Percentiles rank a stretch among this genome's conserved stretches.
Conservation (phyloP, 2,113 vertebrate species). For the Platysteira castanea region DNA sequence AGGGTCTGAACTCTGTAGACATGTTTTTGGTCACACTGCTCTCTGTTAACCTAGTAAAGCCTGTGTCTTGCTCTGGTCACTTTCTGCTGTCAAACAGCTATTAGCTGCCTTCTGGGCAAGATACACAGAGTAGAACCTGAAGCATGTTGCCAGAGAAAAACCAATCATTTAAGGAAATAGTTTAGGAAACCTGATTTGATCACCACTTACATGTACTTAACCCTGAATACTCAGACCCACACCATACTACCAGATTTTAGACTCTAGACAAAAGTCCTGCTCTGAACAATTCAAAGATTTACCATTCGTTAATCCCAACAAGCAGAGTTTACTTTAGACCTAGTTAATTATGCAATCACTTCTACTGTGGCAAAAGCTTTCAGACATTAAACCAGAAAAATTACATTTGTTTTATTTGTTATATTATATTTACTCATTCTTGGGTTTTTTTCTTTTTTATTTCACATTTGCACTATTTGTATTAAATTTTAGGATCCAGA, state of each 20-base stretch:
- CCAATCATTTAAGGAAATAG: background rate
- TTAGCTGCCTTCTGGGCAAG: background rate
- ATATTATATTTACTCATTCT: background rate
- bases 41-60: background rate
- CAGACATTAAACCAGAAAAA: background rate
- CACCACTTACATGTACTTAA: background rate
- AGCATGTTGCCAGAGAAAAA: background rate
- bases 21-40: background rate
- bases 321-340: background rate
- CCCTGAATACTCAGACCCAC: background rate
- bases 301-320: background rate
- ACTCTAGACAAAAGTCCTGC: background rate
- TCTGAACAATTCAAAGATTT: background rate
- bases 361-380: background rate
- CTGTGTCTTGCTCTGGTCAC: background rate
- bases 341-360: background rate
- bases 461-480: background rate
- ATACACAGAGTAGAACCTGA: background rate
- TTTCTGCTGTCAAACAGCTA: background rate
- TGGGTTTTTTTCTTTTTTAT: background rate
- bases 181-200: background rate
- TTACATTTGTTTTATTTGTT: accelerated
- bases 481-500: background rate
- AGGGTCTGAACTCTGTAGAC: background rate
- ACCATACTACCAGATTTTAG: background rate